Evolutionary conservation across 2,888 invertebrate species (phyloP).

Genomic region (Julus scandinavius): DNA sequence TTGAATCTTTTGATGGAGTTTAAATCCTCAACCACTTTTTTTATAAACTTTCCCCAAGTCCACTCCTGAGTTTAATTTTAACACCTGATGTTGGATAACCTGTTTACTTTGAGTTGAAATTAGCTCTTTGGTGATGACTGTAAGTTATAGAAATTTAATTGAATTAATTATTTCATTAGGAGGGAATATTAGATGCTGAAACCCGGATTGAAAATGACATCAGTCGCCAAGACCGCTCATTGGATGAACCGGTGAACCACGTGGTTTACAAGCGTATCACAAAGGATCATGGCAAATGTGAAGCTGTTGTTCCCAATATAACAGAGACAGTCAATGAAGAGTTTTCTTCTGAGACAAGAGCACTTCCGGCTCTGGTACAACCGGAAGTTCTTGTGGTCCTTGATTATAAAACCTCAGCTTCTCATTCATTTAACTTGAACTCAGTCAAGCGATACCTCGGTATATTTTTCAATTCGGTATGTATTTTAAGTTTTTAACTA

Average conservation of each 20-base stretch:
- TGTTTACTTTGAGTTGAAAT: too few relatives aligned
- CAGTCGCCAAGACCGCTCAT: background rate
- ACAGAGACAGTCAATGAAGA: background rate
- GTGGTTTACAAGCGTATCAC: background rate
- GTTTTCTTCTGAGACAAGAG: background rate
- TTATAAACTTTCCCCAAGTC: too few relatives aligned
- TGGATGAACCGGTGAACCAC: background rate
- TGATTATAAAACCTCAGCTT: background rate
- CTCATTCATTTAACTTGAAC: background rate
- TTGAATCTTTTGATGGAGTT: too few relatives aligned
- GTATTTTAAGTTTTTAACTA: background rate
- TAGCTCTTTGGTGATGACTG: too few relatives aligned
- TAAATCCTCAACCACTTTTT: too few relatives aligned
- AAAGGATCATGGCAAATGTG: background rate
- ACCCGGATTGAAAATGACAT: background rate
- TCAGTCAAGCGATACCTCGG: background rate
- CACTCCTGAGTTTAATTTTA: too few relatives aligned
- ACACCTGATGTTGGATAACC: too few relatives aligned
- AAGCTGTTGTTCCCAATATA: background rate
- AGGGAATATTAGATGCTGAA: background rate
- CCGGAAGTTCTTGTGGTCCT: background rate
- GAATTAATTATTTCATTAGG: background rate
- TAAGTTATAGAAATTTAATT: too few relatives aligned
- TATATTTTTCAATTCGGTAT: background rate
- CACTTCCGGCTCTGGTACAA: conserved; percentile 35